Evolutionary conservation across 2,113 vertebrate species (phyloP).

Genomic region (Mesitornis unicolor): DNA sequence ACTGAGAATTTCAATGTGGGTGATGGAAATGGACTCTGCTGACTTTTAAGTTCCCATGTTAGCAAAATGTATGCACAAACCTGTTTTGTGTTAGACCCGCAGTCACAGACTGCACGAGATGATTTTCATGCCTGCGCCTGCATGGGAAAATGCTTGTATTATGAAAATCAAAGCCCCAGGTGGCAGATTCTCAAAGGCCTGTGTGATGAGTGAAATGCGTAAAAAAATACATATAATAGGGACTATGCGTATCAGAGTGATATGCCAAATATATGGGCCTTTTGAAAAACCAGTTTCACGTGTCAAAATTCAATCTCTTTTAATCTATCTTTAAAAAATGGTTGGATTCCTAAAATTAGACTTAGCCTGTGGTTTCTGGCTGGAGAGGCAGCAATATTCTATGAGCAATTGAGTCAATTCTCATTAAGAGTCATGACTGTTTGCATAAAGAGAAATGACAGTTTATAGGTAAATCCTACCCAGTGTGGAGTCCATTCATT

Average conservation of each 20-base stretch:
- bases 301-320: not conserved
- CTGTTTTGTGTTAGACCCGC: not conserved
- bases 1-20: not conserved
- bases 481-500: conserved; percentile 51
- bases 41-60: not conserved
- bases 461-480: conserved; percentile 54
- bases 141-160: not conserved
- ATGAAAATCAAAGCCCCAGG: not conserved
- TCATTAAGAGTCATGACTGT: conserved; percentile 36
- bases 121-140: not conserved
- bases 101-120: not conserved
- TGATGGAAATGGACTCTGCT: not conserved
- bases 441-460: conserved; percentile 66
- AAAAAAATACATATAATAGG: not conserved
- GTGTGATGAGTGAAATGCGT: not conserved
- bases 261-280: not conserved
- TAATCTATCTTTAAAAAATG: not conserved
- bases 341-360: not conserved
- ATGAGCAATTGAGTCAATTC: conserved; percentile 39
- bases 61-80: not conserved
- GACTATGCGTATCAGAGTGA: not conserved
- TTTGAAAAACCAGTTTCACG: not conserved
- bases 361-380: not conserved
- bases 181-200: not conserved
- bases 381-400: not conserved